A percentile compares a stretch with the other conserved stretches of the same genome.
Evolutionary conservation across 2,888 invertebrate species (phyloP).

Genomic region (Amphipyra berbera): DNA sequence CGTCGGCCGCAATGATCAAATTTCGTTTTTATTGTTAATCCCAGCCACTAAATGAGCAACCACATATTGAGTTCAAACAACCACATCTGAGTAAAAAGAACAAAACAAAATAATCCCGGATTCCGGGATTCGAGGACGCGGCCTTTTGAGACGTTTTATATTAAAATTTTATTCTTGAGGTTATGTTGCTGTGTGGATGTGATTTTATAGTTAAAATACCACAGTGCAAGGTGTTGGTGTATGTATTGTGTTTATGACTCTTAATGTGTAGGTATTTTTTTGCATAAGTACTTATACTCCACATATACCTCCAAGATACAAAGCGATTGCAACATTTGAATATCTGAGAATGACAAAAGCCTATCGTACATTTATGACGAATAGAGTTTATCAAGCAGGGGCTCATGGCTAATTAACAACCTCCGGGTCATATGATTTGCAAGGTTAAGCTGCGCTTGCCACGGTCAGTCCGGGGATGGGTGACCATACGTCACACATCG

Average conservation of each 20-base stretch:
- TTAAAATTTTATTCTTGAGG: constrained; percentile 60
- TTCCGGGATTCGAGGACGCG: constrained; percentile 75
- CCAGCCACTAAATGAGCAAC: constrained; percentile 83
- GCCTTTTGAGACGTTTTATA: constrained; percentile 64
- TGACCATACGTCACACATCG: too few species aligned
- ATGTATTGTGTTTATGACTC: not conserved
- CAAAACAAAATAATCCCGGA: constrained; percentile 71
- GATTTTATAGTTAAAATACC: constrained; percentile 46
- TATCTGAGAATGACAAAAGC: too few species aligned
- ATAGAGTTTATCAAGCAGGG: too few species aligned
- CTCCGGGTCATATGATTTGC: too few species aligned
- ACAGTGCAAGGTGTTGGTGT: constrained; percentile 29
- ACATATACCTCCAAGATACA: not conserved
- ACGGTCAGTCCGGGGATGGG: too few species aligned
- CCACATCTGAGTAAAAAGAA: constrained; percentile 68
- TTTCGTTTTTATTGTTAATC: constrained; percentile 90
- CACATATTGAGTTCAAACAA: constrained; percentile 79
- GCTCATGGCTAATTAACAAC: too few species aligned
- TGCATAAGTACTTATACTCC: not conserved
- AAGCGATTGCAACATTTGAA: not conserved
- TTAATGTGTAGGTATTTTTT: not conserved
- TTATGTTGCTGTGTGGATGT: constrained; percentile 46
- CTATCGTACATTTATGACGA: too few species aligned
- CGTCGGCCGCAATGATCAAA: constrained; percentile 87
- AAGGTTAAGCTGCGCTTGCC: too few species aligned